Evolutionary conservation across 2,113 vertebrate species (phyloP).

Genomic region (Pelusios castaneus): DNA sequence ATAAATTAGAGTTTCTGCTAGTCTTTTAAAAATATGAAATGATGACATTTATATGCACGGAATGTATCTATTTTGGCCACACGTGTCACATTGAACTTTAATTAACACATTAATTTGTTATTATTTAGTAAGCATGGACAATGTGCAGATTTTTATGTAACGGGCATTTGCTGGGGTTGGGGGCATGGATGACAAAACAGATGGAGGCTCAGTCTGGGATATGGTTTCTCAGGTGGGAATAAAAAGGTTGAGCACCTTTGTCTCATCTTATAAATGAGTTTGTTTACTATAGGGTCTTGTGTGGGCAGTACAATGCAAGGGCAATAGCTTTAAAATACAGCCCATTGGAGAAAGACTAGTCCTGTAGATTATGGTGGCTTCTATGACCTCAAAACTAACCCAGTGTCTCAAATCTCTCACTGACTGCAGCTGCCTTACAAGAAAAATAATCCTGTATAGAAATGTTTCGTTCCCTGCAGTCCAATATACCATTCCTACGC

Average conservation of each 20-base stretch:
- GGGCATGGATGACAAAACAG: neutral
- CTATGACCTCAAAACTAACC: neutral
- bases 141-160: neutral
- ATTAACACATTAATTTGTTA: neutral
- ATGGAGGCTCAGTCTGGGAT: neutral
- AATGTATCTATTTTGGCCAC: neutral
- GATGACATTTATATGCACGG: neutral
- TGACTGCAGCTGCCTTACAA: neutral
- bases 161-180: neutral
- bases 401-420: neutral
- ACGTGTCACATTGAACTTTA: neutral
- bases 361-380: neutral
- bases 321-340: neutral
- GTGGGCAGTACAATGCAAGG: neutral
- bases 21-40: slow-evolving; percentile 1
- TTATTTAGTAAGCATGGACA: neutral
- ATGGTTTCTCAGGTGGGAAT: neutral
- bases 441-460: neutral
- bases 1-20: neutral
- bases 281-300: neutral
- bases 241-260: neutral
- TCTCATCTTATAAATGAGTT: neutral
- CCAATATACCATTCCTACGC: neutral
- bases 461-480: neutral
- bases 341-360: neutral